Base-by-base conservation (phyloP, 2,888 invertebrate species). In the Caenorhabditis afra region DNA sequence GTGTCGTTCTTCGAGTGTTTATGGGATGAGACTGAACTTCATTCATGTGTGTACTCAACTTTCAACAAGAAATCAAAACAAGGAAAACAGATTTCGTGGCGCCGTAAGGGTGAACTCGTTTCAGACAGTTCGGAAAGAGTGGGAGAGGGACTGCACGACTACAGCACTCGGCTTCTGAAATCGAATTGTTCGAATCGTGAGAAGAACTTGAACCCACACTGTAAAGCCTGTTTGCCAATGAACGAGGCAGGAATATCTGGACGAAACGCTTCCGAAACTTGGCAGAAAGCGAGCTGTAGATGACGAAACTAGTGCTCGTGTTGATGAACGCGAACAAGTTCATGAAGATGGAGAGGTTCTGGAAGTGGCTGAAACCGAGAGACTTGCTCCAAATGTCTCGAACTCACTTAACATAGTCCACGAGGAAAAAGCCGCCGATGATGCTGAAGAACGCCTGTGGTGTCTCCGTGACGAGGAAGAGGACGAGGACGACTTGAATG, bases 281-380 rank as follows among this genome's bases (percentile, higher is more conserved):
- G 0, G 44, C 23, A 0, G 73, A 73, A 0, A 73, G n/a, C 2
- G 44, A 5, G 22, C 73, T 73, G 22, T 73, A 73, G 14, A 73
- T 58, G 10, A 73, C 50, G 37, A 73, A 73, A 35, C 62, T 58
- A 11, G 73, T 73, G 3, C 64, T 64, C 12, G 73, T 64, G 29
- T 73, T 73, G 35, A 73, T 20, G 50, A 52, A 44, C 0, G 58
- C 16, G 1, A 73, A 22, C 10, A 58, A 16, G 20, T 57, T 73
- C 50, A 58, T 50, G 44, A 73, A 57, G n/a, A 57, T 73, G 23
- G 52, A 16, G 14, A 73, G 18, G 1, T 18, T 50, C 22, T 73
- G 73, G 20, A 11, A 35, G n/a, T 35, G 35, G 23, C 35, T 44
- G 23, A n/a, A 23, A n/a, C 4, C 4, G 12, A 1, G n/a, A n/a